Conservation (phyloP, 2,888 invertebrate genomes). For the Bimastos eiseni region DNA sequence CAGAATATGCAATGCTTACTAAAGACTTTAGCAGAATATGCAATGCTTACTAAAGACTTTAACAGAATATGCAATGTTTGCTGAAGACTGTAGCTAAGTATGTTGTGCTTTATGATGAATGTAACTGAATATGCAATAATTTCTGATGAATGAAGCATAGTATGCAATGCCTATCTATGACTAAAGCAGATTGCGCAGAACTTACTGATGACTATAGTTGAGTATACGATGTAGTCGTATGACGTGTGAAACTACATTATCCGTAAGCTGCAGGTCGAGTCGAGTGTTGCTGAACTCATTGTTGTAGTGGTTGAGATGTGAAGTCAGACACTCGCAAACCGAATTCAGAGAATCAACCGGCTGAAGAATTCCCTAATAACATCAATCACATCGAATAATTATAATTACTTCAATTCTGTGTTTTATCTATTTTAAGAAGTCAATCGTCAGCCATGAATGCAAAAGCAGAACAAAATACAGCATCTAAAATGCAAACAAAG, state of each 20-base stretch:
- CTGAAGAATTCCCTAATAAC: conserved; percentile 53
- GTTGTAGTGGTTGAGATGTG: conserved; percentile 59
- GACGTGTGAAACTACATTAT: conserved; percentile 58
- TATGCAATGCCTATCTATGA: conserved; percentile 58
- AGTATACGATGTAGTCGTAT: conserved; percentile 59
- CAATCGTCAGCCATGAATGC: too few species aligned
- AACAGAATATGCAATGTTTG: background rate
- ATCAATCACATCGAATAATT: background rate
- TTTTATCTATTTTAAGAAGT: background rate
- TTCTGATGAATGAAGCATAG: conserved; percentile 61
- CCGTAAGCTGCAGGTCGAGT: conserved; percentile 59
- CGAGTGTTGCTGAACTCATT: conserved; percentile 60
- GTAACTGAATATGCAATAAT: conserved; percentile 58
- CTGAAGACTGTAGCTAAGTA: background rate
- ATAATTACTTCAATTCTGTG: background rate
- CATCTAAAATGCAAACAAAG: too few species aligned
- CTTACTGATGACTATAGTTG: conserved; percentile 60
- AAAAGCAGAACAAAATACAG: too few species aligned
- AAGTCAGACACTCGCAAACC: conserved; percentile 56
- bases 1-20: background rate
- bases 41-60: background rate
- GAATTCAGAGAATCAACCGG: conserved; percentile 52
- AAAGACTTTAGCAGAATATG: background rate
- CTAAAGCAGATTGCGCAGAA: conserved; percentile 59
- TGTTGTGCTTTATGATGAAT: conserved; percentile 56